A percentile compares a stretch with the other conserved stretches of the same genome.
These are phyloP conservation scores for Subacronicta megacephala DNA, from an alignment of 2,888 invertebrate genomes.

Conservation along the genomic window DNA sequence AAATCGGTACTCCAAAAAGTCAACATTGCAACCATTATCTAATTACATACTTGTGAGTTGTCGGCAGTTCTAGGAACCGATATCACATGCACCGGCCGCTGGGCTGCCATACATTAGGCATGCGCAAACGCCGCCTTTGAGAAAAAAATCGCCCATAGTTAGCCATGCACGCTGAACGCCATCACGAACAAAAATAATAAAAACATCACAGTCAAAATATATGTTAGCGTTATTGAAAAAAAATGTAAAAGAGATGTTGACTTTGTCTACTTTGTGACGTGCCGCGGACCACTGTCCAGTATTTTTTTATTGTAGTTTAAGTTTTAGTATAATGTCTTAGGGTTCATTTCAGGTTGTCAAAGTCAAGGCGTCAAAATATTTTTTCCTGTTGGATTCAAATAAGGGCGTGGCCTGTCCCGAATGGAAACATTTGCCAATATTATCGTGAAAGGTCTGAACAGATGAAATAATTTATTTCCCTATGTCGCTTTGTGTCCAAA, in stretches of 20 bases:
- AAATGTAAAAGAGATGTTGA: conserved; percentile 82
- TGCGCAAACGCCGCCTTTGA: conserved; percentile 77
- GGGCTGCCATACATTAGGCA: conserved; percentile 73
- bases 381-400: conserved; percentile 70
- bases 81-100: conserved; percentile 53
- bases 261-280: conserved; percentile 85
- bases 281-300: conserved; percentile 75
- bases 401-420: conserved; percentile 87
- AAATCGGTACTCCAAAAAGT: conserved; percentile 82
- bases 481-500: conserved; percentile 88
- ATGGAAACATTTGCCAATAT: conserved; percentile 90
- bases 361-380: conserved; percentile 49
- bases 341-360: conserved; percentile 30
- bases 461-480: conserved; percentile 89
- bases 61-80: conserved; percentile 81
- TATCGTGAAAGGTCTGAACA: conserved; percentile 88
- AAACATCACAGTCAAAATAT: conserved; percentile 90
- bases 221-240: conserved; percentile 82
- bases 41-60: conserved; percentile 81
- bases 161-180: conserved; percentile 69
- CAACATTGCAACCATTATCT: conserved; percentile 84
- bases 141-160: conserved; percentile 77
- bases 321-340: conserved; percentile 43
- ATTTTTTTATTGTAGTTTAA: conserved; percentile 28
- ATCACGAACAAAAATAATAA: conserved; percentile 89